Conservation (phyloP, 2,888 invertebrate genomes). For the Myopa tessellatipennis region DNA sequence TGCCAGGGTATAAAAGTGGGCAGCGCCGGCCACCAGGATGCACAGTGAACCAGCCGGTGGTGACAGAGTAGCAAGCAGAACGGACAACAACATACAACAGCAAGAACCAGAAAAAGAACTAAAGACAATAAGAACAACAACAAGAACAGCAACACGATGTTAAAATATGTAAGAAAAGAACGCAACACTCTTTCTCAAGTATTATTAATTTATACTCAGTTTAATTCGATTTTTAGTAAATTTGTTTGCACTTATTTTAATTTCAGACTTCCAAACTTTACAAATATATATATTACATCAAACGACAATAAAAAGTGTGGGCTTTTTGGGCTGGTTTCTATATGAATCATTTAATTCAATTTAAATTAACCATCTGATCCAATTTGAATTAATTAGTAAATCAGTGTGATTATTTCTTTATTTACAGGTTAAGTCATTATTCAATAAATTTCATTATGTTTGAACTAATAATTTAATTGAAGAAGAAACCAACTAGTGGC, state of each 20-base stretch:
- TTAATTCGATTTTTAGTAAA: too few species aligned
- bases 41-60: slow-evolving; percentile 14
- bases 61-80: slow-evolving; percentile 10
- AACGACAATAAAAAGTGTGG: too few species aligned
- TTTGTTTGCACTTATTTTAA: background rate
- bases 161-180: slow-evolving; percentile 22
- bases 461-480: too few species aligned
- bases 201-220: background rate
- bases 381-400: too few species aligned
- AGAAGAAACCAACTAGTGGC: too few species aligned
- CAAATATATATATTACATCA: too few species aligned
- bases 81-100: background rate
- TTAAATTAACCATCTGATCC: too few species aligned
- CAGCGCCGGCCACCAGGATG: slow-evolving; percentile 3
- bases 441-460: too few species aligned
- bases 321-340: too few species aligned
- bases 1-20: slow-evolving; percentile 29
- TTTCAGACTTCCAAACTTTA: background rate
- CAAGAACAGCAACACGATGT: slow-evolving; percentile 7
- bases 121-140: background rate
- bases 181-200: background rate
- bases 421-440: too few species aligned
- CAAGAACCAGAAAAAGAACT: background rate
- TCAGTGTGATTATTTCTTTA: too few species aligned
- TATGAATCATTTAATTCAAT: too few species aligned